These are phyloP conservation scores for Erythrolamprus reginae DNA, from an alignment of 2,113 vertebrate species.

Conservation along the genomic window DNA sequence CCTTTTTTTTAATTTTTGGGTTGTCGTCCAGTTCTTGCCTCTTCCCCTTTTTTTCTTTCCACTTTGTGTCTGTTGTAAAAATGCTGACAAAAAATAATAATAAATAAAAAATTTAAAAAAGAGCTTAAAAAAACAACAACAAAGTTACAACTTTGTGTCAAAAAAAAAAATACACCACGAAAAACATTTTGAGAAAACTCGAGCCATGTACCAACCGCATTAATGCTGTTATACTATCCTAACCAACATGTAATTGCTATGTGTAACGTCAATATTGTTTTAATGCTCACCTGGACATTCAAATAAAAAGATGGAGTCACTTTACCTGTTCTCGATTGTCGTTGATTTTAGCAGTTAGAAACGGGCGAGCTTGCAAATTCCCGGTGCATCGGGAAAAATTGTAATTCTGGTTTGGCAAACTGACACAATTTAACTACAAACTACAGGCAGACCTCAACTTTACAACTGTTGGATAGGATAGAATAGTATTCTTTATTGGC, in stretches of 20 bases:
- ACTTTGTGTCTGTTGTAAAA: constrained; percentile 73
- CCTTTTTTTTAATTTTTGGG: constrained; percentile 61
- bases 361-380: too few relatives aligned
- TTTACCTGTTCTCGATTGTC: constrained; percentile 34
- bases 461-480: too few relatives aligned
- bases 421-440: too few relatives aligned
- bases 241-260: constrained; percentile 75
- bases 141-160: constrained; percentile 65
- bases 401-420: too few relatives aligned
- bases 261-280: constrained; percentile 81
- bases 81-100: neutral
- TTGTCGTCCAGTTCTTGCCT: neutral
- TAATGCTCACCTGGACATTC: constrained; percentile 75
- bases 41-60: constrained; percentile 57
- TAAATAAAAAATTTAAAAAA: neutral
- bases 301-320: constrained; percentile 85
- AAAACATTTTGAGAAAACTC: constrained; percentile 46
- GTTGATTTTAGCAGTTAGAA: rapidly evolving
- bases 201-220: constrained; percentile 70
- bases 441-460: too few relatives aligned
- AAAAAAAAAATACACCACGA: too few relatives aligned
- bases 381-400: rapidly evolving
- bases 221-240: constrained; percentile 72
- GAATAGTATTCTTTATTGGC: too few relatives aligned
- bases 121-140: constrained; percentile 55